Evolutionary conservation across 1,140 invertebrate species (phyloP).

Genomic region (Polypedilum pembai): DNA sequence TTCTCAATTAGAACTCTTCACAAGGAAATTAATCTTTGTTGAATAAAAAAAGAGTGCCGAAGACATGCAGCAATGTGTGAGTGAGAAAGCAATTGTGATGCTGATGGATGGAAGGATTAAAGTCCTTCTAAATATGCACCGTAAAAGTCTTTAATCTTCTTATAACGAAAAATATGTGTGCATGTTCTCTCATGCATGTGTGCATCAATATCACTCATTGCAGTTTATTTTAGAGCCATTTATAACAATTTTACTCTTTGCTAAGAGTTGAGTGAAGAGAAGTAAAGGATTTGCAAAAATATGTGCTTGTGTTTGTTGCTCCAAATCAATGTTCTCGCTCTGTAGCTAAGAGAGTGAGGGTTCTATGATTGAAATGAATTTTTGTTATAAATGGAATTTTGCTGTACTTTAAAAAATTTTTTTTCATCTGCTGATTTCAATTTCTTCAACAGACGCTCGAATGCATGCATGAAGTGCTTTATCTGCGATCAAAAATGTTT

Average conservation of each 20-base stretch:
- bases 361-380: constrained; percentile 13
- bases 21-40: constrained; percentile 9
- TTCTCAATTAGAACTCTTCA: constrained; percentile 3
- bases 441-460: too few species aligned
- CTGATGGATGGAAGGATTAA: constrained; percentile 7
- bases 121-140: constrained; percentile 18
- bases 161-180: constrained; percentile 20
- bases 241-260: too few species aligned
- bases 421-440: too few species aligned
- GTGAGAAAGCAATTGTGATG: too few species aligned
- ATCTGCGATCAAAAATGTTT: too few species aligned
- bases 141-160: constrained; percentile 21
- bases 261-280: too few species aligned
- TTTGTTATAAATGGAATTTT: constrained; percentile 1
- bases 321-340: neutral
- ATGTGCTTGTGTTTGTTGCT: neutral
- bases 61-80: neutral
- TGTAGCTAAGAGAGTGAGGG: neutral
- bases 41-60: neutral
- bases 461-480: too few species aligned
- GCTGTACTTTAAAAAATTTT: neutral
- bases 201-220: neutral
- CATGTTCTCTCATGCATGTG: neutral
- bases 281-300: neutral
- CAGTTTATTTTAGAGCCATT: too few species aligned